phyloP scores from a whole-genome alignment of 37 sponge, comb jelly and placozoan genomes.

The Crambe crambe region DNA sequence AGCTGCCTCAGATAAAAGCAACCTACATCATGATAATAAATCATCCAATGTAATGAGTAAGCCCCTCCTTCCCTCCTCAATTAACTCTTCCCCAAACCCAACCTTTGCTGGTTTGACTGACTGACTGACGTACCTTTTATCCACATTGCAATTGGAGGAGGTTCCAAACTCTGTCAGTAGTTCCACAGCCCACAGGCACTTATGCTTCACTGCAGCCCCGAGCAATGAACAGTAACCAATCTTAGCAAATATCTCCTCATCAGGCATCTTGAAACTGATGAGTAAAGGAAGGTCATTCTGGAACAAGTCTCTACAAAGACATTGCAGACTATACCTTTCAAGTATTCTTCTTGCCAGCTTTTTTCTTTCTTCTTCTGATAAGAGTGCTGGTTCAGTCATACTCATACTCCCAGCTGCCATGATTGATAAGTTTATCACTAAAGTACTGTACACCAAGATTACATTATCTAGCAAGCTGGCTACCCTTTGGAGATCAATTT shows the following conservation, averaged over 20 bases:
- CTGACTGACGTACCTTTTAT: too few species aligned
- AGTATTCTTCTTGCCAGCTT: conserved; percentile 6
- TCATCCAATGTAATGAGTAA: too few species aligned
- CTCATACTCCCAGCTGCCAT: too few species aligned
- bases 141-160: too few species aligned
- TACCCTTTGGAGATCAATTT: background rate
- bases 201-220: conserved; percentile 23
- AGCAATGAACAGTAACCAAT: conserved; percentile 10
- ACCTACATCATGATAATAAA: conserved; percentile 17
- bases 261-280: background rate
- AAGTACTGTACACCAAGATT: background rate
- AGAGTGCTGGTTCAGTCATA: background rate
- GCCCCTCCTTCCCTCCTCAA: too few species aligned
- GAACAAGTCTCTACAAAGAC: background rate
- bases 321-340: conserved; percentile 13
- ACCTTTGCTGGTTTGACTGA: too few species aligned
- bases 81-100: too few species aligned
- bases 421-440: too few species aligned
- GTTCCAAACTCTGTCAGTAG: conserved; percentile 23
- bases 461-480: background rate
- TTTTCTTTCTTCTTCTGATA: background rate
- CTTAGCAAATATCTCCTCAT: background rate
- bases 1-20: conserved; percentile 17
- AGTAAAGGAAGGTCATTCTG: background rate
- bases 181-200: conserved; percentile 23